Conservation (phyloP, 2,797 vertebrate species). For the Sebastes elongatus region DNA sequence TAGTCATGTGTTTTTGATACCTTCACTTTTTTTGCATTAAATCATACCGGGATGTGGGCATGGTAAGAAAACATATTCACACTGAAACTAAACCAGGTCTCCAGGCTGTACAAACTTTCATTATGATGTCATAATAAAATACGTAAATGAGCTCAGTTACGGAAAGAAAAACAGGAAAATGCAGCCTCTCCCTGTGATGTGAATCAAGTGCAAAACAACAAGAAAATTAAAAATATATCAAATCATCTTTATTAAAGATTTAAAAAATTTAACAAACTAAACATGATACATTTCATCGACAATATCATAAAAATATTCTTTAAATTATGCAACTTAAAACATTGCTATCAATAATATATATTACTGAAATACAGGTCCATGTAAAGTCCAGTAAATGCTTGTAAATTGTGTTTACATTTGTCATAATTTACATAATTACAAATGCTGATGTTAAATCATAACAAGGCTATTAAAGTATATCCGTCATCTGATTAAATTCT, state of each 20-base stretch:
- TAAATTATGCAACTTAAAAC: slow-evolving; percentile 3
- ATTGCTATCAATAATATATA: not conserved
- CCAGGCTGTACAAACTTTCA: not conserved
- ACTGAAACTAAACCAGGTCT: not conserved
- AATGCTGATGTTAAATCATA: not conserved
- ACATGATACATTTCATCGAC: not conserved
- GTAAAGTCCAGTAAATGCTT: not conserved
- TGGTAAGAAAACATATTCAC: not conserved
- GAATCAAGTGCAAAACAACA: not conserved
- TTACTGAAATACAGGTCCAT: not conserved
- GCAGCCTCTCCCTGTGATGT: not conserved
- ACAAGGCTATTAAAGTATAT: too few relatives aligned
- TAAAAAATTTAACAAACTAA: not conserved
- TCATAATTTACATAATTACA: not conserved
- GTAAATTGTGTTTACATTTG: slow-evolving; percentile 14
- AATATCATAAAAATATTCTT: not conserved
- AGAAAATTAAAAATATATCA: slow-evolving; percentile 20
- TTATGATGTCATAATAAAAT: not conserved
- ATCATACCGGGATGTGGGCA: too few relatives aligned
- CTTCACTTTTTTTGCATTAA: too few relatives aligned
- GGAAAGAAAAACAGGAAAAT: not conserved
- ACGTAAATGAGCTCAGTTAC: not conserved
- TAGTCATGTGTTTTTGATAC: too few relatives aligned
- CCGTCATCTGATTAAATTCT: too few relatives aligned
- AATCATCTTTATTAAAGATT: slow-evolving; percentile 45